Evolutionary conservation across 2,113 vertebrate genomes (phyloP).

Genomic region (Alligator mississippiensis): DNA sequence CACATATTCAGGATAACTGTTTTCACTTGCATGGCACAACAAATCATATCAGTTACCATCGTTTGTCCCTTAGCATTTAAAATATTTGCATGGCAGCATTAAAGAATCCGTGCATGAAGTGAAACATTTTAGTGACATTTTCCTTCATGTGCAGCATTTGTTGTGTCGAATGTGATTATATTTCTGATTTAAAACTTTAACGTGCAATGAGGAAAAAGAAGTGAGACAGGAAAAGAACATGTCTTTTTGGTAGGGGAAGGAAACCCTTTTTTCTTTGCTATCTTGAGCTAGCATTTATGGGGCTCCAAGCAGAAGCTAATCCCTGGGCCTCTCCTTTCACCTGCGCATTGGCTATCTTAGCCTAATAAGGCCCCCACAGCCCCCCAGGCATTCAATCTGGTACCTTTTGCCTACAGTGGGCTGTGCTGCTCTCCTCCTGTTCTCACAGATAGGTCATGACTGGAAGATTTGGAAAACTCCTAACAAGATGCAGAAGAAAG

Average conservation of each 20-base stretch:
- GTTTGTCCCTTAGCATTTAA: neutral
- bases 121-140: neutral
- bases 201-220: neutral
- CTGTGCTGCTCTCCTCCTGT: neutral
- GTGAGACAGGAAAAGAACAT: neutral
- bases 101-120: neutral
- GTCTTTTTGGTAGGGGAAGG: neutral
- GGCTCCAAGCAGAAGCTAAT: too few species aligned
- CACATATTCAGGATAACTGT: neutral
- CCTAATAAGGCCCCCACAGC: too few species aligned
- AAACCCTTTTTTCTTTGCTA: neutral
- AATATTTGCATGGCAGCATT: neutral
- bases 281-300: too few species aligned
- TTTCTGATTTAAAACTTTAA: neutral
- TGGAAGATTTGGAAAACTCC: neutral
- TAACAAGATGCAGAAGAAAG: neutral
- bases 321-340: too few species aligned
- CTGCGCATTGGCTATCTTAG: too few species aligned
- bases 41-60: slow-evolving; percentile 3
- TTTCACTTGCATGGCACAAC: neutral
- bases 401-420: too few species aligned
- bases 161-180: neutral
- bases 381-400: too few species aligned
- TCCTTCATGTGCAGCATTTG: neutral
- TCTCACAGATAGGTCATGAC: neutral